Evolutionary conservation across 2,888 invertebrate species (phyloP).

Genomic region (Drosophila affinis): DNA sequence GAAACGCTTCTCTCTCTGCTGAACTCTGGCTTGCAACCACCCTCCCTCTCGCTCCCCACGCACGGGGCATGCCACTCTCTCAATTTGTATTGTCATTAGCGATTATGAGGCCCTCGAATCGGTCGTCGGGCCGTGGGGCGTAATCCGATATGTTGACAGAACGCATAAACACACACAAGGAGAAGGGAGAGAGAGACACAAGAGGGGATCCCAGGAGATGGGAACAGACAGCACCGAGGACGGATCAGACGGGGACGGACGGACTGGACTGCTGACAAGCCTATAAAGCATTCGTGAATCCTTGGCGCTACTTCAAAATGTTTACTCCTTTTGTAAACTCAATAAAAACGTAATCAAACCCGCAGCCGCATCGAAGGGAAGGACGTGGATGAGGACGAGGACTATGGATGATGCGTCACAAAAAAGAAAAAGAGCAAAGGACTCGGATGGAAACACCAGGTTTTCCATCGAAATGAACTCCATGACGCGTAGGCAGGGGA

Average conservation of each 20-base stretch:
- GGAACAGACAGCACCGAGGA: constrained; percentile 33
- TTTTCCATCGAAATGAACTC: constrained; percentile 67
- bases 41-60: constrained; percentile 12
- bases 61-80: constrained; percentile 32
- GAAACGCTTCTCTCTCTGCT: constrained; percentile 40
- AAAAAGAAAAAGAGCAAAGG: constrained; percentile 25
- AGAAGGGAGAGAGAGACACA: no score
- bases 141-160: constrained; percentile 76
- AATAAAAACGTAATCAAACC: constrained; percentile 78
- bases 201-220: background rate
- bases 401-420: constrained; percentile 49
- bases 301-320: constrained; percentile 77
- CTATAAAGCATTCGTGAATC: constrained; percentile 67
- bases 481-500: constrained; percentile 43
- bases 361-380: constrained; percentile 34
- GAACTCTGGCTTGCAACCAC: background rate
- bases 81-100: constrained; percentile 78
- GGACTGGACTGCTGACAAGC: constrained; percentile 65
- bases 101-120: constrained; percentile 58
- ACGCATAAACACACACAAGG: constrained; percentile 52
- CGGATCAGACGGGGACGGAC: background rate
- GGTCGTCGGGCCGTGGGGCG: constrained; percentile 55
- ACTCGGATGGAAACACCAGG: constrained; percentile 34
- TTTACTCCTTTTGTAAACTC: constrained; percentile 74
- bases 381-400: constrained; percentile 19